Evolutionary conservation across 2,888 invertebrate species (phyloP), one percentile per base, ranked within the genome.

Genomic region (Chloromyia formosa): DNA sequence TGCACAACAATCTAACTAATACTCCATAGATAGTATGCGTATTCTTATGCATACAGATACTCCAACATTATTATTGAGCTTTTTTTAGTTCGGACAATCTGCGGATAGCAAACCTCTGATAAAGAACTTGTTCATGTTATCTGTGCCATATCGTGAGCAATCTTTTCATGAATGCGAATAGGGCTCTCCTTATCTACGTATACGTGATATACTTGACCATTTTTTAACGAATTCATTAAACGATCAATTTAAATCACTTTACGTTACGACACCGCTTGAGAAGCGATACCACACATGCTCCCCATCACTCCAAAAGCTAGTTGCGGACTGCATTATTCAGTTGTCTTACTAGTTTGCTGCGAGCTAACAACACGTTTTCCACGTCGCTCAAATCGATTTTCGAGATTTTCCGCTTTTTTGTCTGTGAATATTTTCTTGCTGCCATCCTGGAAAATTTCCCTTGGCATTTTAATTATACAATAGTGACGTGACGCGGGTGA

Each of bases 191-290:
- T 56, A 56, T 56, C 22, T 56, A 20, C 56, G 22, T 56, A 56
- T 18, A n/a, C n/a, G n/a, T n/a, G 3, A 35, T 16, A 16, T 18
- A 7, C 56, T 56, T 49, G 9, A 10, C 10, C 22, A 56, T 56
- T 58, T 54, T 56, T 58, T 58, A 71, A 58, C 58, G 56, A 58
- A 56, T 62, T 71, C 56, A 71, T 71, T 71, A 71, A 56, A 27
- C 58, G 40, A 58, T 40, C 71, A 71, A 71, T 71, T 71, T 71
- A 71, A 58, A 58, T 71, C 71, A 71, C 71, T 71, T 71, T 40
- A 58, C 18, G 7, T 18, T 49, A 54, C 35, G 49, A 68, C 56
- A 64, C 62, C 5, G 22, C 22, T 66, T 16, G 58, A 40, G 9
- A 16, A 45, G 20, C 45, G 49, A 66, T 49, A 22, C 66, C 45